Base-by-base conservation (phyloP, 2,113 vertebrate genomes). In the Dissostichus mawsoni region DNA sequence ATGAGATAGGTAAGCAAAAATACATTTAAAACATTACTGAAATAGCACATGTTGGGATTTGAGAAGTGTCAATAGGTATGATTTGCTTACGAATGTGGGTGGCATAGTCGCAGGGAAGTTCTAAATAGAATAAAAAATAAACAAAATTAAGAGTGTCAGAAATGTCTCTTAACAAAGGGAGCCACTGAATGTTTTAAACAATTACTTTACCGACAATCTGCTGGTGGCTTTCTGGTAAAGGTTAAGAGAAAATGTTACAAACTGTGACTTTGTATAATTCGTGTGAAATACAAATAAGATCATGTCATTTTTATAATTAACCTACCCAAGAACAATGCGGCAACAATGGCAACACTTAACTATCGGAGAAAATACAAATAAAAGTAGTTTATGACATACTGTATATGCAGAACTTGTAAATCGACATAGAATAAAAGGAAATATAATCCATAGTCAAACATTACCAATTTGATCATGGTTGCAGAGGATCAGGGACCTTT, bases 381-480 rank as follows among this genome's bases (percentile, higher is more conserved):
- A 11, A 25, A 29, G n/a, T n/a, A n/a, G n/a, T 57, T 20, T 18
- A 29, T 29, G 36, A 12, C 36, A 55, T 25, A 36, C 4, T 65
- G 51, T 17, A 48, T 2, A 51, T 14, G 11, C 33, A 23, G 8
- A 8, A 36, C 8, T 8, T 52, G 48, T 18, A 67, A 29, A 52
- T 51, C 48, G 9, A 53, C 25, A 18, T 17, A 33, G 0, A 14
- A 25, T 2, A 11, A n/a, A 53, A n/a, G 8, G 36, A 18, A 25
- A 36, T 11, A n/a, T 23, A 41, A 18, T 6, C 18, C 18, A 70
- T 17, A 61, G 8, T 51, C 4, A 61, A 57, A 29, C n/a, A 10
- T 29, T 83, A 90, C 83, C 85, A 86, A 0, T 79, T 36, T 57
- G 4, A 69, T 78, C 83, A 88, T 87, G 71, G 16, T 33, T 65